Base-by-base conservation (phyloP, 2,113 vertebrate genomes). In the Rhea americana region DNA sequence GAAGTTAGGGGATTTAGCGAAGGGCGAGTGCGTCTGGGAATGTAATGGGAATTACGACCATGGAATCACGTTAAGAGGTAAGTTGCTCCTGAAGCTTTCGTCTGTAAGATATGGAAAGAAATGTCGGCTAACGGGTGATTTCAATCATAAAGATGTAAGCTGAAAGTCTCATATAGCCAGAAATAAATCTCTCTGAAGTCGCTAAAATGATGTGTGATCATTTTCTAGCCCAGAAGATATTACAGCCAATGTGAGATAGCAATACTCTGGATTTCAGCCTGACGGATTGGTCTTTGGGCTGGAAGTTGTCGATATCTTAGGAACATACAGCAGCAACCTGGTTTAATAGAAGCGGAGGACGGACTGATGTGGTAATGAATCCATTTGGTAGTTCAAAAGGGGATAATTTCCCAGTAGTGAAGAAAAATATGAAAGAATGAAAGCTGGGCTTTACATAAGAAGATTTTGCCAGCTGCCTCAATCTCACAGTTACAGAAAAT, bases 171-270 rank as follows among this genome's bases (percentile, higher is more conserved):
- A 75, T 93, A 83, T 72, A 93, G 93, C 85, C 66, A 90, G 91
- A 94, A 96, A 93, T 93, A 96, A 94, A 96, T 93, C 93, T 94
- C 88, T 92, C 67, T 96, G 94, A 93, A 93, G 87, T 93, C 93
- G 89, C 83, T 95, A 32, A 88, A 89, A 96, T 93, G 91, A 91
- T 91, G 48, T 93, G 90, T 93, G 94, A 96, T 95, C 93, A 84
- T 93, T 93, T 91, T 81, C 76, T 93, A 91, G 91, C 85, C 80
- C 85, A 93, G 76, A 61, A 96, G 91, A 93, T 93, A 93, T 90
- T 93, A 63, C 87, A 88, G 53, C 87, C 87, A 86, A 93, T 70
- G 76, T 0, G 5, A 96, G 91, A 94, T 95, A 93, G 93, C 80
- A 72, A 80, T 81, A 86, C 95, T 96, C 93, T 93, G 86, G 91